Evolutionary conservation across 92 coral and sea anemone species (phyloP), one percentile per base, ranked within the genome.

Genomic region (Epizoanthus illoricatus): DNA sequence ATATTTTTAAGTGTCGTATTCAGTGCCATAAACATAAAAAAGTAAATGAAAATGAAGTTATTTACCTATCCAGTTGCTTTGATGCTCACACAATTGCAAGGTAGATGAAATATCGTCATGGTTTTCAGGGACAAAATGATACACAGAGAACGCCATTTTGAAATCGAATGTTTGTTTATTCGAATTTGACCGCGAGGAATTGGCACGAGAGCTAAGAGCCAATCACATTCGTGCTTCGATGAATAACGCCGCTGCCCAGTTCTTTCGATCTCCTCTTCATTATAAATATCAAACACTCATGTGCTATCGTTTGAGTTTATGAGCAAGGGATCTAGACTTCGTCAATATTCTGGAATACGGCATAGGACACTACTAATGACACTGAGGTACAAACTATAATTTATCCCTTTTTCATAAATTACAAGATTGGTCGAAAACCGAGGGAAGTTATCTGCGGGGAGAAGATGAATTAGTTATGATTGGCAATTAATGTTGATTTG

Each of bases 131-230:
- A 10, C 64, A 76, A 76, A 62, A 45, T 78, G 72, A 78, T 42
- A 62, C 36, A 41, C 71, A 62, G 56, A 64, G 19, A 64, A 78
- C 82, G 59, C 71, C 82, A 78, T 78, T 47, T 76, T 78, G 15
- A 42, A 52, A 1, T 78, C 61, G 59, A 47, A n/a, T 71, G 76
- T 71, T 71, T 71, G 45, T 54, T 71, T 17, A 78, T 78, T 78
- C 71, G 82, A 78, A 78, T 78, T 63, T 78, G 82, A 78, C 82
- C 82, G 82, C 82, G 82, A 62, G 82, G 82, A 69, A 78, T 41
- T 78, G 82, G 82, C 82, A 47, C 82, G 82, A 78, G 71, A 41
- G 28, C 71, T 42, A 45, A 12, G 42, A 63, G 20, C 82, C 82
- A 78, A 78, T 78, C 59, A 63, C 39, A 5, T 45, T 64, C 17